phyloP scores from a whole-genome alignment of 2,113 vertebrate genomes.

The Phaethon lepturus region DNA sequence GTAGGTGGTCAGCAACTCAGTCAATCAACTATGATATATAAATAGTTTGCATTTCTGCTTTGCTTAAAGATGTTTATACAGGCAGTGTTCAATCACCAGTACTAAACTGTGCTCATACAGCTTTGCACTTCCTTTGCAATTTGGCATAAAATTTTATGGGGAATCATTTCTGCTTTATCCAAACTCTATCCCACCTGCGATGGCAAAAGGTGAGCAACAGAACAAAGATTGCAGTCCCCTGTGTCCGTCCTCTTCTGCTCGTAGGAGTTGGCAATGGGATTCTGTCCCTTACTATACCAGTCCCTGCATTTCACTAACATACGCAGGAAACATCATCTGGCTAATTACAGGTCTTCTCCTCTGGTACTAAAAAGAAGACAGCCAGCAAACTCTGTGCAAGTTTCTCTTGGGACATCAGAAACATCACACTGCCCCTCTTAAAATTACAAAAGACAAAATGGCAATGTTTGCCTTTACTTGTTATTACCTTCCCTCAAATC shows the following conservation, averaged over 20 bases:
- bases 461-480: background rate
- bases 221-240: background rate
- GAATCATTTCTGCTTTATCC: rapidly evolving
- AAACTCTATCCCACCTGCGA: background rate
- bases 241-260: background rate
- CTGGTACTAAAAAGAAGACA: background rate
- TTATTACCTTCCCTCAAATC: background rate
- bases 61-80: background rate
- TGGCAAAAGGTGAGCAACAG: background rate
- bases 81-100: background rate
- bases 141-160: background rate
- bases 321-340: background rate
- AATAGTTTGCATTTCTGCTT: background rate
- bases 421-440: background rate
- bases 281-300: background rate
- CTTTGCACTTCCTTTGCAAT: background rate
- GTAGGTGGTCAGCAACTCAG: background rate
- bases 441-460: background rate
- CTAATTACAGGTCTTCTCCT: background rate
- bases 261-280: background rate
- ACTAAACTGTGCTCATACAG: background rate
- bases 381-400: background rate
- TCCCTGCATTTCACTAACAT: background rate
- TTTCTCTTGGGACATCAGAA: background rate
- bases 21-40: background rate